Evolutionary conservation across 2,888 invertebrate species (phyloP).

Genomic region (Caenorhabditis afra): DNA sequence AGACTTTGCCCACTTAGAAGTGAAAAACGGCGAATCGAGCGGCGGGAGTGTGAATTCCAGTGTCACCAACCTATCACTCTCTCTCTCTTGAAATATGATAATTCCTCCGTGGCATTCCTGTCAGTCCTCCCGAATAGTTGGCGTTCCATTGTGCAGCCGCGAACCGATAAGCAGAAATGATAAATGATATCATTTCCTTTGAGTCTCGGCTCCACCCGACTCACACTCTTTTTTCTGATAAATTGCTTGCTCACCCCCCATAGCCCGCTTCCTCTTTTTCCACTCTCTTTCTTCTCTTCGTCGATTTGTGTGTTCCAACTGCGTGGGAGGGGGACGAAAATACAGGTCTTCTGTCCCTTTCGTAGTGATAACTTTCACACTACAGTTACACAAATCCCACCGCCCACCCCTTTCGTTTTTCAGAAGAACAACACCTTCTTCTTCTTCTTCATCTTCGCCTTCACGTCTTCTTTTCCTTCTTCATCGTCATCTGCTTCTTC

Average conservation of each 20-base stretch:
- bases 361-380: slow-evolving; percentile 15
- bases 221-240: slow-evolving; percentile 16
- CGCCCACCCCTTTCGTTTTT: too few species aligned
- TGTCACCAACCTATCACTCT: slow-evolving; percentile 17
- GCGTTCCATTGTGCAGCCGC: slow-evolving; percentile 22
- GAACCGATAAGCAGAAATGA: slow-evolving; percentile 34
- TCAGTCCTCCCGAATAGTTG: slow-evolving; percentile 20
- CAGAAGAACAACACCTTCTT: too few species aligned
- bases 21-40: too few species aligned
- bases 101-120: slow-evolving; percentile 10
- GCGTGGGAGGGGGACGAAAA: slow-evolving; percentile 8
- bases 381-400: neutral
- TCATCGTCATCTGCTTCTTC: neutral
- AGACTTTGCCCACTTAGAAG: too few species aligned
- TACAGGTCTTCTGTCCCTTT: neutral
- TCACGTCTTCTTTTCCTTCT: neutral
- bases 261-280: slow-evolving; percentile 1
- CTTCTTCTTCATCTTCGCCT: too few species aligned
- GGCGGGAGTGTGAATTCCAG: slow-evolving; percentile 1
- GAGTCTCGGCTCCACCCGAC: slow-evolving; percentile 5
- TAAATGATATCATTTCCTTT: slow-evolving; percentile 40
- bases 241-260: slow-evolving; percentile 52
- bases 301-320: slow-evolving; percentile 15
- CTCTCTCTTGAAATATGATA: neutral
- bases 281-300: slow-evolving; percentile 22